Evolutionary conservation across 2,797 vertebrate genomes (phyloP).

Genomic region (Crenuchus spilurus): DNA sequence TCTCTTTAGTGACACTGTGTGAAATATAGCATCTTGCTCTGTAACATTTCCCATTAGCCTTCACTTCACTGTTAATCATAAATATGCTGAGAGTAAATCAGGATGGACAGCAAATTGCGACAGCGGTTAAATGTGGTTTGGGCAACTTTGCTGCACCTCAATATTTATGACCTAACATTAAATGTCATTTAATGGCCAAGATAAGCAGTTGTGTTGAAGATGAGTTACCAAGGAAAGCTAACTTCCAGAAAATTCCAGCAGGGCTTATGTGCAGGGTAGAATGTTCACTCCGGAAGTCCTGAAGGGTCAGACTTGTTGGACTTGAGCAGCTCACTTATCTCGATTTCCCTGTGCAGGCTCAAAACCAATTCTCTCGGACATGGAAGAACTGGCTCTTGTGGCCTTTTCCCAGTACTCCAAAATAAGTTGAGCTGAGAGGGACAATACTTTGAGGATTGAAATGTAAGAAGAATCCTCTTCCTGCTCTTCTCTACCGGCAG

Average conservation of each 20-base stretch:
- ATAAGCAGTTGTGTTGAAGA: background rate
- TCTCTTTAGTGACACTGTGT: conserved; percentile 4
- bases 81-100: background rate
- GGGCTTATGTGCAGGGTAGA: background rate
- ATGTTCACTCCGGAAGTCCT: background rate
- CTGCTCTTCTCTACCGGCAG: background rate
- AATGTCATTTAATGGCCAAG: background rate
- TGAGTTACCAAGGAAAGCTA: background rate
- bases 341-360: conserved; percentile 2
- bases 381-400: conserved; percentile 13
- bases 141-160: background rate
- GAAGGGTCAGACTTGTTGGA: background rate
- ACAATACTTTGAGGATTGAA: conserved; percentile 30
- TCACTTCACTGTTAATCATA: background rate
- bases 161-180: too few relatives aligned
- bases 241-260: background rate
- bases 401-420: conserved; percentile 34
- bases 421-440: conserved; percentile 34
- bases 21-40: background rate
- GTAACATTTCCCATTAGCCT: conserved; percentile 1
- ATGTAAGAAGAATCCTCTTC: conserved; percentile 25
- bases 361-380: conserved; percentile 7
- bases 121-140: background rate
- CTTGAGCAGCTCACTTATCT: conserved; percentile 1
- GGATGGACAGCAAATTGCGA: background rate